Conservation (phyloP, 2,888 invertebrate species). For the Pogonocherus hispidulus region DNA sequence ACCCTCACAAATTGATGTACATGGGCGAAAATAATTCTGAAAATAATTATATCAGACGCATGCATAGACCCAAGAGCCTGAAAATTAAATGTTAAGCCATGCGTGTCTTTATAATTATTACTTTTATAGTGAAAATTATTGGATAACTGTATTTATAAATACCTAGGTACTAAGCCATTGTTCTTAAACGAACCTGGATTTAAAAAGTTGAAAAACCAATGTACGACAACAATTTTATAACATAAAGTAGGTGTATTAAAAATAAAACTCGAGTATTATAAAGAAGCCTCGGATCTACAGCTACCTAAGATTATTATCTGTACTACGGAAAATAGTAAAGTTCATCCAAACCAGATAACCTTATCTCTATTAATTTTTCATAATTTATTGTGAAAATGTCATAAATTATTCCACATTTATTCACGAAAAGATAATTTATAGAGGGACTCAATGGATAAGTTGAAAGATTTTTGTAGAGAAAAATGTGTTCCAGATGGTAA, state of each 20-base stretch:
- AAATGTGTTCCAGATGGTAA: neutral
- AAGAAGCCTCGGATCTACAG: neutral
- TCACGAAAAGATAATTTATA: conserved; percentile 7
- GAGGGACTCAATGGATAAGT: neutral
- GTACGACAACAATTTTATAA: too few relatives aligned
- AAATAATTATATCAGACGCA: too few relatives aligned
- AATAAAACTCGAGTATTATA: neutral
- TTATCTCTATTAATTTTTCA: conserved; percentile 10
- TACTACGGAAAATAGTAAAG: conserved; percentile 9
- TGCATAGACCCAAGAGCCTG: too few relatives aligned
- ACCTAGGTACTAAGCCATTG: too few relatives aligned
- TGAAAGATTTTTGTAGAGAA: neutral
- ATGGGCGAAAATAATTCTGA: too few relatives aligned
- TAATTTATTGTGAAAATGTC: conserved; percentile 8
- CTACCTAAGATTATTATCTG: neutral
- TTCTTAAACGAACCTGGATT: too few relatives aligned
- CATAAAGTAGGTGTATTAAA: neutral
- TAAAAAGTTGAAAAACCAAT: neutral
- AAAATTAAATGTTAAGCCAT: too few relatives aligned
- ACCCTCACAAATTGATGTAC: too few relatives aligned
- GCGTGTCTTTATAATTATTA: too few relatives aligned
- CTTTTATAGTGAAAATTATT: too few relatives aligned
- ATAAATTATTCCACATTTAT: conserved; percentile 7
- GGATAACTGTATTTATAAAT: too few relatives aligned
- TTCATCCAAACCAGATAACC: conserved; percentile 10